Base-by-base conservation (phyloP, 2,797 vertebrate genomes). In the Epinephelus malabaricus region DNA sequence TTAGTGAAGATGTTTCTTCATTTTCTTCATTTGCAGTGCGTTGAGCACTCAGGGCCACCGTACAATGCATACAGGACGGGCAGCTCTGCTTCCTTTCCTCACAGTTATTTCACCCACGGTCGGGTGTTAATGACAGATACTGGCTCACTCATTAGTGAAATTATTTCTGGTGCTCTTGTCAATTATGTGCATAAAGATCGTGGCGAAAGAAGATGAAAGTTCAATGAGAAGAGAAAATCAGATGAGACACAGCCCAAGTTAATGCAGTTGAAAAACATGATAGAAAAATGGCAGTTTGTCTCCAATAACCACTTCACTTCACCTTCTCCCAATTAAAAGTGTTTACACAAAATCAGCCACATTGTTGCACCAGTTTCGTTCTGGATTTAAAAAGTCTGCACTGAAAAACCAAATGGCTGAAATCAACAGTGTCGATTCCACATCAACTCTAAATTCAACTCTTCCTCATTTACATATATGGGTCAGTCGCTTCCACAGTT, bases 281-380 rank as follows among this genome's bases (percentile, higher is more conserved):
- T 67, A 80, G 94, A 97, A 96, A 96, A 95, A 96, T 95, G 95
- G 95, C 95, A 96, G 96, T 96, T 96, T 95, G 95, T 95, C 94
- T 95, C 94, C 95, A 96, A 94, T 93, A 95, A 80, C 69, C 94
- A 94, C 95, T 94, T 94, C 95, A 30, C 94, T 94, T 95, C 94
- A 88, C 88, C 91, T 67, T 91, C 61, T 83, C 67, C 65, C 50
- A 94, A 97, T 97, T 96, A 97, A 95, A 97, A 80, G 50, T 46
- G 72, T 79, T 73, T 25, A 70, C 55, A 78, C 73, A 70, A 78
- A 86, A 73, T 81, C 69, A 63, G 67, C 30, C 30, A 30, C 53
- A 60, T 65, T 51, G n/a, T 68, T 76, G 54, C 68, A 71, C 30
- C 53, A 47, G 11, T 79, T 82, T 76, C 53, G 21, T 49, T 79